Evolutionary conservation across 2,113 vertebrate genomes (phyloP).

Genomic region (Lepisosteus oculatus): DNA sequence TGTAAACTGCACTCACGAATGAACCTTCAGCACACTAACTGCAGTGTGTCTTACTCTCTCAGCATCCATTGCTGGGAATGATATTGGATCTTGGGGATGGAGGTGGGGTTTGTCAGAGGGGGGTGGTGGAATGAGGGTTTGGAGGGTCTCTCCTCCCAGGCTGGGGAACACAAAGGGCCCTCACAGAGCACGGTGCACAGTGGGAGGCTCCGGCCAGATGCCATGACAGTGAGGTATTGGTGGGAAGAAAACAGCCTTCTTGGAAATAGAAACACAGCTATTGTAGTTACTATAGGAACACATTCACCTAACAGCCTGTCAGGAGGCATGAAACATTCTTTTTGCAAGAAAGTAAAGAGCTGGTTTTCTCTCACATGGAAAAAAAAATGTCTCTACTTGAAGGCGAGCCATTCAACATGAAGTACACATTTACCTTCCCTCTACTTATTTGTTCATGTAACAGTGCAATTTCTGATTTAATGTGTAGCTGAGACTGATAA

Average conservation of each 20-base stretch:
- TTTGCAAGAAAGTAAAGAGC: slow-evolving; percentile 36
- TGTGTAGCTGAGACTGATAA: no score
- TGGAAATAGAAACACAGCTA: not conserved
- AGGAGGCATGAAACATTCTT: slow-evolving; percentile 7
- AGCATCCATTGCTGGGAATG: no score
- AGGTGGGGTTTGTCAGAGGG: no score
- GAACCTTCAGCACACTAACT: no score
- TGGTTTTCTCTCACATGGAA: not conserved
- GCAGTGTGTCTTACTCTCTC: no score
- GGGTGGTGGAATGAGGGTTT: slow-evolving; percentile 29
- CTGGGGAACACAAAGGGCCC: slow-evolving; percentile 15
- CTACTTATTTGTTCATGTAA: no score
- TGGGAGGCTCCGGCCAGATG: not conserved
- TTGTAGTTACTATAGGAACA: slow-evolving; percentile 50
- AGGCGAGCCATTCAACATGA: no score
- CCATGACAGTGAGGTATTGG: slow-evolving; percentile 5
- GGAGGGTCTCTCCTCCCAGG: slow-evolving; percentile 9
- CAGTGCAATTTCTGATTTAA: no score
- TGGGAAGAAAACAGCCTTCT: not conserved
- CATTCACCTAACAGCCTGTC: slow-evolving; percentile 17
- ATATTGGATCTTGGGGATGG: no score
- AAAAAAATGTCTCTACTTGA: no score
- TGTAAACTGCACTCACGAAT: no score
- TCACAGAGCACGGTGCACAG: not conserved
- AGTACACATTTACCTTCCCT: no score